A percentile compares a stretch with the other conserved stretches of the same genome.
phyloP scores from a whole-genome alignment of 2,113 vertebrate genomes.

The Ranitomeya imitator region DNA sequence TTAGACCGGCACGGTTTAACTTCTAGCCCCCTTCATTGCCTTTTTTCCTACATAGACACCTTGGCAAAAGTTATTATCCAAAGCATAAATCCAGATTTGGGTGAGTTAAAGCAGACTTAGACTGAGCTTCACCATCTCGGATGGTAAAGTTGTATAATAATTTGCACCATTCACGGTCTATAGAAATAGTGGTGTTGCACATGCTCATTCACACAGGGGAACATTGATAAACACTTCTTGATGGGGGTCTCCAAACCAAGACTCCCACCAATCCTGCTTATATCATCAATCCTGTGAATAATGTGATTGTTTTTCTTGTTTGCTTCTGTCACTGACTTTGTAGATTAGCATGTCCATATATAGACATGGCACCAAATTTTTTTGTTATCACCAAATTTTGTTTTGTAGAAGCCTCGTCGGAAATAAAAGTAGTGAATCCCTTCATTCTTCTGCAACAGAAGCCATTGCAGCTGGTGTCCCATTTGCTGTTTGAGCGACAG shows the following conservation, averaged over 20 bases:
- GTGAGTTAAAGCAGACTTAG: conserved; percentile 62
- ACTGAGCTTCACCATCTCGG: not conserved
- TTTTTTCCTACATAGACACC: conserved; percentile 84
- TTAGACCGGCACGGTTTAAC: conserved; percentile 56
- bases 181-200: too few species aligned
- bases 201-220: too few species aligned
- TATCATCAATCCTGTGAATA: too few species aligned
- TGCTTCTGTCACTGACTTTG: too few species aligned
- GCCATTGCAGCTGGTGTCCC: conserved; percentile 85
- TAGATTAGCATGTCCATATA: too few species aligned
- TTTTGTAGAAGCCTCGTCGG: conserved; percentile 73
- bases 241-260: too few species aligned
- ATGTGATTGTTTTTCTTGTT: too few species aligned
- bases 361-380: too few species aligned
- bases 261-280: too few species aligned
- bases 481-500: conserved; percentile 92
- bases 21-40: conserved; percentile 78
- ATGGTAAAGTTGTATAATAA: not conserved
- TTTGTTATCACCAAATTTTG: not conserved
- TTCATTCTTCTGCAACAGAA: conserved; percentile 88
- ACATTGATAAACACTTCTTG: too few species aligned
- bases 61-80: conserved; percentile 81
- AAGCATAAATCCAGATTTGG: conserved; percentile 82
- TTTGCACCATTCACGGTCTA: too few species aligned
- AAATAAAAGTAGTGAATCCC: conserved; percentile 90